phyloP scores from a whole-genome alignment of 2,797 vertebrate genomes.

The Amniataba percoides region DNA sequence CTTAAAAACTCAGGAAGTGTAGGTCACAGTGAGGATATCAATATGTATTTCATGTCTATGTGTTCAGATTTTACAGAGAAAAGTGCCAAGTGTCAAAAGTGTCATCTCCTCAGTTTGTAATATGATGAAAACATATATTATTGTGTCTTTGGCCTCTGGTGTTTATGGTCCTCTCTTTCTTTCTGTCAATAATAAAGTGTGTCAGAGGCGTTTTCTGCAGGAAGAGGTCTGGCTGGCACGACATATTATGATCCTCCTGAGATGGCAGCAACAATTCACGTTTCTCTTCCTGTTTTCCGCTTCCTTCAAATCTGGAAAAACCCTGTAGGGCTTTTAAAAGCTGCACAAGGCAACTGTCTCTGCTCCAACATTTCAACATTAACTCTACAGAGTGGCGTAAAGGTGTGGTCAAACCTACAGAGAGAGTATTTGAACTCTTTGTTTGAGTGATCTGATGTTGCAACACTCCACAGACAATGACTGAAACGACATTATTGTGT shows the following conservation, averaged over 20 bases:
- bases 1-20: too few relatives aligned
- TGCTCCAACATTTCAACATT: neutral
- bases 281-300: slow-evolving; percentile 47
- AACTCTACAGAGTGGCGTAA: neutral
- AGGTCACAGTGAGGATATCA: too few relatives aligned
- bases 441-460: too few relatives aligned
- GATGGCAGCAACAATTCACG: slow-evolving; percentile 47
- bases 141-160: neutral
- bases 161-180: neutral
- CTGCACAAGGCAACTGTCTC: neutral
- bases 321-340: neutral
- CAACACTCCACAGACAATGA: too few relatives aligned
- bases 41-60: too few relatives aligned
- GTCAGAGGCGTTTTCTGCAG: slow-evolving; percentile 9
- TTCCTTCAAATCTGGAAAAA: slow-evolving; percentile 31
- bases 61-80: too few relatives aligned
- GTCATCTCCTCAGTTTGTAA: neutral
- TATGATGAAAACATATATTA: neutral
- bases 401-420: neutral
- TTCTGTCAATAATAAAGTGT: neutral
- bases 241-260: slow-evolving; percentile 39
- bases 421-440: neutral
- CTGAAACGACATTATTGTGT: too few relatives aligned
- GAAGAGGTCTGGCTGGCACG: slow-evolving; percentile 27
- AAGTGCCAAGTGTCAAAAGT: too few relatives aligned